Evolutionary conservation across 2,113 vertebrate species (phyloP).

Genomic region (Bettongia penicillata): DNA sequence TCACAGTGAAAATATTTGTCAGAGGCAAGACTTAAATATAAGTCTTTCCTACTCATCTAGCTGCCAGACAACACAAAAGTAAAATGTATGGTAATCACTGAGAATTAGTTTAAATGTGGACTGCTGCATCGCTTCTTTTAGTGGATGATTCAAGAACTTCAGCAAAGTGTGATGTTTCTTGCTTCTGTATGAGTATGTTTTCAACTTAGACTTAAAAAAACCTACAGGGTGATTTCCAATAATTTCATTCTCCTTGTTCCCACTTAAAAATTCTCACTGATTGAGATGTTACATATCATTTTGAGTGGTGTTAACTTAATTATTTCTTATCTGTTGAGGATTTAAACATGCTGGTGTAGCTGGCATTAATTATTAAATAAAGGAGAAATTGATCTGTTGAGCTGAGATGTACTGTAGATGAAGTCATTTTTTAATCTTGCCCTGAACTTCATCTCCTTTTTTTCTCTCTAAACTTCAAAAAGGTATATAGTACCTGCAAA

Average conservation of each 20-base stretch:
- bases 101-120: slow-evolving; percentile 63
- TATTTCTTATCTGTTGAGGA: slow-evolving; percentile 84
- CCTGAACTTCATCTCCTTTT: slow-evolving; percentile 58
- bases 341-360: slow-evolving; percentile 79
- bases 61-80: not conserved
- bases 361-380: slow-evolving; percentile 86
- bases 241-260: slow-evolving; percentile 70
- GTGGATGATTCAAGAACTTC: slow-evolving; percentile 57
- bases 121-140: slow-evolving; percentile 62
- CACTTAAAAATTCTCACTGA: slow-evolving; percentile 82
- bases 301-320: slow-evolving; percentile 83
- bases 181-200: slow-evolving; percentile 66
- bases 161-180: slow-evolving; percentile 57
- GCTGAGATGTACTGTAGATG: slow-evolving; percentile 63
- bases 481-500: slow-evolving; percentile 72
- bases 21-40: not conserved
- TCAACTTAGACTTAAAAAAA: slow-evolving; percentile 69
- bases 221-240: slow-evolving; percentile 64
- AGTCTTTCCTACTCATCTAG: not conserved
- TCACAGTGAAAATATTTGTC: not conserved
- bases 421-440: slow-evolving; percentile 66
- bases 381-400: slow-evolving; percentile 79
- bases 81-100: not conserved
- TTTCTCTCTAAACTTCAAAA: slow-evolving; percentile 68
- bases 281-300: slow-evolving; percentile 80